Percentiles rank a stretch among this genome's conserved stretches.
phyloP scores from a whole-genome alignment of 2,797 vertebrate genomes.

The Sternarchorhynchus goeldii region DNA sequence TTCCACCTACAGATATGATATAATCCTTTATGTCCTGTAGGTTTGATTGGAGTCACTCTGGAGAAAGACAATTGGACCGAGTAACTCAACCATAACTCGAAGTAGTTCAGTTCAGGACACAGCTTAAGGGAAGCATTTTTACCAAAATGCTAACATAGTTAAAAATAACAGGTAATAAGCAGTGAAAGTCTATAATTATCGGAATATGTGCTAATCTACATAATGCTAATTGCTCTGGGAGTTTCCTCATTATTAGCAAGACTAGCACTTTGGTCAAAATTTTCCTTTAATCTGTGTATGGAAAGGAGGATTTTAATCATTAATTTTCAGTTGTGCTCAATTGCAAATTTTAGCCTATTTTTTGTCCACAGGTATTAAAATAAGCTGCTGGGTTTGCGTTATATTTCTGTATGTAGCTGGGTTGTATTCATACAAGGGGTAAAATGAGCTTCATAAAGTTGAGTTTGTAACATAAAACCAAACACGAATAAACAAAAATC shows the following conservation, averaged over 20 bases:
- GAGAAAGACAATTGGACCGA: no score
- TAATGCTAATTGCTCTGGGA: not conserved
- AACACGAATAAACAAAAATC: no score
- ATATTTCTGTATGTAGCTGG: not conserved
- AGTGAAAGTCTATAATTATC: not conserved
- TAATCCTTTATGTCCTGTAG: no score
- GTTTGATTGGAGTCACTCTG: no score
- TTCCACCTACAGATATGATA: no score
- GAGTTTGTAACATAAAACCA: no score
- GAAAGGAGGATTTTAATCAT: not conserved
- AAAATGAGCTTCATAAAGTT: not conserved
- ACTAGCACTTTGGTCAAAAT: slow-evolving; percentile 10
- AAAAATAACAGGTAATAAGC: not conserved
- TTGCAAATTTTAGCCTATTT: not conserved
- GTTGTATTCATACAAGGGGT: not conserved
- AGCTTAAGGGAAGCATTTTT: no score
- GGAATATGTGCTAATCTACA: not conserved
- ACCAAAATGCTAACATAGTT: not conserved
- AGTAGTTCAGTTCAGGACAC: not conserved
- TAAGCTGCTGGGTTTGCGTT: slow-evolving; percentile 2
- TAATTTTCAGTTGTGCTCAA: not conserved
- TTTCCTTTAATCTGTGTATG: slow-evolving; percentile 1
- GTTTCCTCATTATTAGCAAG: not conserved
- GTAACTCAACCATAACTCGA: not conserved
- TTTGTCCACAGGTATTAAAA: not conserved